Evolutionary conservation across 2,113 vertebrate genomes (phyloP), one percentile per base, ranked within the genome.

Genomic region (Nesoenas mayeri): DNA sequence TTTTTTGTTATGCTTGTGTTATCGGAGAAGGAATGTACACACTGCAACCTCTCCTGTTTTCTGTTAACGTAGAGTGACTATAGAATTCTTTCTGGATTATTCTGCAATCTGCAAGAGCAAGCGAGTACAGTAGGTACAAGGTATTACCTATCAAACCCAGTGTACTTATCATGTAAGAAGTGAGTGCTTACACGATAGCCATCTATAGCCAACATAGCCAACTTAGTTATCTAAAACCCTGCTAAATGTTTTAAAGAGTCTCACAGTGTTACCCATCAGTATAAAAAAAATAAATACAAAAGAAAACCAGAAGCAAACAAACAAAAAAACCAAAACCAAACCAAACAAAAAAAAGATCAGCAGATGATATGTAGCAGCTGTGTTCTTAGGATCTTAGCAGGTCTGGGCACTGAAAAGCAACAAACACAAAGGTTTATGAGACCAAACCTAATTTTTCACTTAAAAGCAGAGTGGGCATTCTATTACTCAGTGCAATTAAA

Each of bases 1-100:
- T 88, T 83, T 85, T 88, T 82, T 79, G 61, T 85, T 91, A 34
- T 53, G 66, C 73, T 22, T 87, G 62, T 0, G 0, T 79, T 85
- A 81, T 95, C 32, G 1, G 61, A 78, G 66, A n/a, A 77, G 40
- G 79, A 93, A 90, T 88, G 88, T 74, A 84, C 60, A 77, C 70
- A 79, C 17, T 71, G 65, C 57, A 94, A 32, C 54, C 73, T 92
- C 88, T 95, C 47, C 36, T 92, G 72, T 66, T 91, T 72, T 92
- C 19, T 88, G 81, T 77, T 95, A 84, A 82, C 71, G 36, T 19
- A 40, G 51, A 78, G n/a, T 73, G 40, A 42, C 81, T 93, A 31
- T 5, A 71, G 79, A 87, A 93, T 88, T 89, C 89, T 89, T 88
- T 78, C 65, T 71, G 57, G 79, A 93, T 94, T 93, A 95, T 62